These are phyloP conservation scores for Megaceryle torquata DNA, from an alignment of 2,113 vertebrate species.

Conservation along the genomic window DNA sequence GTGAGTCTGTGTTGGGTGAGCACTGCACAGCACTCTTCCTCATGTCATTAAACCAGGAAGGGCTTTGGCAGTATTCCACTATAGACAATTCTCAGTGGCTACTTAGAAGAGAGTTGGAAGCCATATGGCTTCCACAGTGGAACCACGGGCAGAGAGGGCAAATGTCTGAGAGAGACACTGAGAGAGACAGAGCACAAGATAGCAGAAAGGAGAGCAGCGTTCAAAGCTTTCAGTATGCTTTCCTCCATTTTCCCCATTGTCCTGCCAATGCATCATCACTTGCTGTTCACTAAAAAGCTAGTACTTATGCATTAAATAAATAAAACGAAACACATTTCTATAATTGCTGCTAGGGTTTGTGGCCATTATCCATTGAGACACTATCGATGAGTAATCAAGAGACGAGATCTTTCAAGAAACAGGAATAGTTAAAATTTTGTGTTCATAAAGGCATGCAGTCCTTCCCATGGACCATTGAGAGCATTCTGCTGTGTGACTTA, in stretches of 20 bases:
- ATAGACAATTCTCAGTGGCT: conserved; percentile 41
- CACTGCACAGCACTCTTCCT: conserved; percentile 37
- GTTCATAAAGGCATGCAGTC: neutral
- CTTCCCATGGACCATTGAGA: neutral
- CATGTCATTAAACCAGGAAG: conserved; percentile 51
- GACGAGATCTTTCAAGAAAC: neutral
- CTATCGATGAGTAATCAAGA: neutral
- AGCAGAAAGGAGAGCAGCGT: conserved; percentile 29
- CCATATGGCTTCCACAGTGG: conserved; percentile 64
- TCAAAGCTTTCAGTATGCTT: neutral
- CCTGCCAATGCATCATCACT: neutral
- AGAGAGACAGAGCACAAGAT: neutral
- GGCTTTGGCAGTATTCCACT: conserved; percentile 48
- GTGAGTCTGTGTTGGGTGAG: conserved; percentile 56
- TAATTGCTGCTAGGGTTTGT: neutral
- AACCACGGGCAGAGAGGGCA: conserved; percentile 55
- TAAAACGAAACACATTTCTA: neutral
- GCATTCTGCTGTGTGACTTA: neutral
- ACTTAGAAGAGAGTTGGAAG: conserved; percentile 37
- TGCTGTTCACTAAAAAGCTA: neutral
- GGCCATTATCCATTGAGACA: neutral
- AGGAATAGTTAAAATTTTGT: neutral
- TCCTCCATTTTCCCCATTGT: neutral
- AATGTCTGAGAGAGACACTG: conserved; percentile 36
- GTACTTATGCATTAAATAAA: neutral